Base-by-base conservation (phyloP, 2,797 vertebrate genomes). In the Hemitrygon akajei region DNA sequence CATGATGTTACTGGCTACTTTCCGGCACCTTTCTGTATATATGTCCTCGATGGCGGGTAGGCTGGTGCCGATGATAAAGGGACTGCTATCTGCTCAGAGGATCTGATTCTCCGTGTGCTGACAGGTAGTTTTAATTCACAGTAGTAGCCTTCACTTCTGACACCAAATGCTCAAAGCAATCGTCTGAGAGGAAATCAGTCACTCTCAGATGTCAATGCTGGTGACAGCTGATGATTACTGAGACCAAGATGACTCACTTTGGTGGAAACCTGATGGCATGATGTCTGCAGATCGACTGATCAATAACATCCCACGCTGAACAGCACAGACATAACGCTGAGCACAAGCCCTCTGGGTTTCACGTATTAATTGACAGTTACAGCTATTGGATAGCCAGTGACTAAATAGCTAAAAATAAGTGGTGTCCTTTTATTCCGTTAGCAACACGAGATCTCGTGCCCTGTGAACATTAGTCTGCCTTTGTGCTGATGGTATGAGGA, bases 161-260 rank as follows among this genome's bases (percentile, higher is more conserved):
- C 40, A 75, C 69, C 91, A 75, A 71, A 75, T 12, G 91, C 91
- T 76, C 69, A 18, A 34, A 20, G 10, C 27, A 75, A 93, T 93
- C 76, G 91, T 93, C 37, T 56, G 71, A 71, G 40, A 93, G 73
- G 40, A 75, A 27, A 93, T 93, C 40, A 47, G 91, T 75, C 71
- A 14, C 27, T 73, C 71, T 93, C 71, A 14, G 9, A 22, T 93
- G 71, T 93, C 47, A 30, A 34, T 75, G 71, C 37, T 76, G 69
- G 71, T 58, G 91, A 93, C 91, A 76, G 91, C 3, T n/a, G 47
- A 56, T 56, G 91, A 75, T 56, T 73, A 71, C 40, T 58, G 40
- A 76, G 71, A 18, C 91, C 91, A 75, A 73, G 37, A 58, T 93
- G 69, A 93, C 4, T 93, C 40, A 56, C 25, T 30, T 93, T 56